phyloP scores from a whole-genome alignment of 2,888 invertebrate genomes.

The Lycophotia porphyrea region DNA sequence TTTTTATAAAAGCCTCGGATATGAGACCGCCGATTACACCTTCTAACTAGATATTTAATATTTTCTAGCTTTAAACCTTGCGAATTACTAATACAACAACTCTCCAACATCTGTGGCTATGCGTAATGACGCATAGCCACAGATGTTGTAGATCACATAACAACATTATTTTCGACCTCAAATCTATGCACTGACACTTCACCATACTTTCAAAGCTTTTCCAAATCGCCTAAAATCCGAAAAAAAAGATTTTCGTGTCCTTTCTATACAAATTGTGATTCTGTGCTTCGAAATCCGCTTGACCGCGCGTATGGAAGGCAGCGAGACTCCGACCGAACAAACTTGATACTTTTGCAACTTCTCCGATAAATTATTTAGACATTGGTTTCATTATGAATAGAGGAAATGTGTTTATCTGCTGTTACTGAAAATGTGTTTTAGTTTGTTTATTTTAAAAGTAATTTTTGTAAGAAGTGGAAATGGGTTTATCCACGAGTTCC shows the following conservation, averaged over 20 bases:
- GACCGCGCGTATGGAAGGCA: constrained; percentile 89
- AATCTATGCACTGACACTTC: background rate
- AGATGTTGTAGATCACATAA: background rate
- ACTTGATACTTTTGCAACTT: constrained; percentile 87
- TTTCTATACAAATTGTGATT: constrained; percentile 76
- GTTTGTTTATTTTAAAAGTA: background rate
- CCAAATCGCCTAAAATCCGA: background rate
- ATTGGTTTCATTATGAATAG: constrained; percentile 21
- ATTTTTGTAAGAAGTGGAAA: background rate
- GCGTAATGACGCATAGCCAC: background rate
- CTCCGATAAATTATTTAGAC: constrained; percentile 54
- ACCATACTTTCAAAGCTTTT: background rate
- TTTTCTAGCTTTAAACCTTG: background rate
- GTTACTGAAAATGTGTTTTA: background rate
- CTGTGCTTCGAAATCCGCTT: constrained; percentile 88
- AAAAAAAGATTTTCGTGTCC: constrained; percentile 43
- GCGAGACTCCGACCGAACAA: constrained; percentile 78
- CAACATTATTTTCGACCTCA: background rate
- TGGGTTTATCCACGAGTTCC: background rate
- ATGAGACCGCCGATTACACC: background rate
- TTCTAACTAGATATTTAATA: background rate
- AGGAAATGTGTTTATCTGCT: background rate
- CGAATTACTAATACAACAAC: background rate
- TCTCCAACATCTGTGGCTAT: no score
- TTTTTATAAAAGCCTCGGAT: background rate